Percentiles rank a stretch among this genome's conserved stretches.
phyloP scores from a whole-genome alignment of 1,140 invertebrate genomes.

The Bilobella aurantiaca region DNA sequence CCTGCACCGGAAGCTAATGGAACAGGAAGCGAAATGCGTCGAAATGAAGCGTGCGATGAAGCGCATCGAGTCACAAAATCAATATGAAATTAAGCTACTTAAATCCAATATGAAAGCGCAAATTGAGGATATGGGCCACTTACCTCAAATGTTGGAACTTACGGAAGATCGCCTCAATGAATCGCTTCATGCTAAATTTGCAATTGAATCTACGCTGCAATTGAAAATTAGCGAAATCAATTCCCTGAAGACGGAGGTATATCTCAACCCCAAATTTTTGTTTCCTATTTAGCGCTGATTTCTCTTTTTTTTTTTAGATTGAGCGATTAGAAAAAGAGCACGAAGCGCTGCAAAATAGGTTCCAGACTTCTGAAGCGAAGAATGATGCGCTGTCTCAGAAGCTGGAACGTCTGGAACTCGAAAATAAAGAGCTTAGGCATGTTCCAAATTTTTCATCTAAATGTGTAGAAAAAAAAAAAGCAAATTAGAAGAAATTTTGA shows the following conservation, averaged over 20 bases:
- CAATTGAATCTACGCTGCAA: constrained; percentile 13
- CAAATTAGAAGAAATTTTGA: not conserved
- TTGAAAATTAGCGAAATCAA: constrained; percentile 7
- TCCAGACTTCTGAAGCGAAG: not conserved
- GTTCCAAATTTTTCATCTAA: not conserved
- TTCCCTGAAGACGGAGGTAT: not conserved
- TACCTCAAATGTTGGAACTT: constrained; percentile 20
- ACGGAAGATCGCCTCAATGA: constrained; percentile 15
- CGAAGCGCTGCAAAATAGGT: not conserved
- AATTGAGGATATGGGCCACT: constrained; percentile 16
- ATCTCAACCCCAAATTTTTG: not conserved
- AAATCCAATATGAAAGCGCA: constrained; percentile 19
- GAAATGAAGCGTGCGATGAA: not conserved
- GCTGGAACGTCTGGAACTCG: constrained; percentile 1
- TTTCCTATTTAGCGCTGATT: too few relatives aligned
- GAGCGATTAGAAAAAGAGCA: not conserved
- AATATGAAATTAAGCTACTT: constrained; percentile 18
- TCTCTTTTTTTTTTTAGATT: not conserved
- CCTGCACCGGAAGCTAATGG: not conserved
- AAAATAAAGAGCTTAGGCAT: not conserved
- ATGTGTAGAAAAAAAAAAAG: not conserved
- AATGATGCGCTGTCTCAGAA: not conserved
- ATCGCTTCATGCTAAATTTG: not conserved
- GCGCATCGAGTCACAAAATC: constrained; percentile 22
- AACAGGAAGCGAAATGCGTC: not conserved